Evolutionary conservation across 2,888 invertebrate species (phyloP).

Genomic region (Drosophila pegasa): DNA sequence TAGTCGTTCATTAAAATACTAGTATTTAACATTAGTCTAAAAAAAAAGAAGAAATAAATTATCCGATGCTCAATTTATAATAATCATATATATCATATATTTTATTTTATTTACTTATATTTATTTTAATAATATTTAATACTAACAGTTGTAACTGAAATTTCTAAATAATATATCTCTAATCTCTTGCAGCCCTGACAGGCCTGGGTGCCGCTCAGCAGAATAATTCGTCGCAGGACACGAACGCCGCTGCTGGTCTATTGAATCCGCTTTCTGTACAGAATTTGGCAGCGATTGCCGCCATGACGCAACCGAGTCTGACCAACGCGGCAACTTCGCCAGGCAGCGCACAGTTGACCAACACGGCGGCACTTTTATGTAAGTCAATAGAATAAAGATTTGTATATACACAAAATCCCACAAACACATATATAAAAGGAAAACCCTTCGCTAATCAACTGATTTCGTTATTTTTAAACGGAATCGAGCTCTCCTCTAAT

Average conservation of each 20-base stretch:
- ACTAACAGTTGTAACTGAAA: no score
- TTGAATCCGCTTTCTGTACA: constrained; percentile 94
- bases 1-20: no score
- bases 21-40: no score
- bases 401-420: background rate
- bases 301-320: constrained; percentile 86
- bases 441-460: constrained; percentile 26
- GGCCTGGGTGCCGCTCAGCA: constrained; percentile 84
- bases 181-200: constrained; percentile 54
- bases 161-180: background rate
- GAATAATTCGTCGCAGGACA: constrained; percentile 73
- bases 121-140: no score
- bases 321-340: constrained; percentile 82
- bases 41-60: no score
- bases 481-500: background rate
- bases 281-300: constrained; percentile 94
- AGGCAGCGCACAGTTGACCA: constrained; percentile 83
- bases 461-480: constrained; percentile 22
- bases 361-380: constrained; percentile 85
- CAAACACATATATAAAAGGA: background rate
- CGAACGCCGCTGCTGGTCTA: constrained; percentile 84
- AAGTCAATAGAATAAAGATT: constrained; percentile 55
- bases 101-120: no score
- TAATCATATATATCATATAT: no score
- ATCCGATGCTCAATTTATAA: no score